Conservation (phyloP, 2,797 vertebrate species). For the Phrynocephalus forsythii region DNA sequence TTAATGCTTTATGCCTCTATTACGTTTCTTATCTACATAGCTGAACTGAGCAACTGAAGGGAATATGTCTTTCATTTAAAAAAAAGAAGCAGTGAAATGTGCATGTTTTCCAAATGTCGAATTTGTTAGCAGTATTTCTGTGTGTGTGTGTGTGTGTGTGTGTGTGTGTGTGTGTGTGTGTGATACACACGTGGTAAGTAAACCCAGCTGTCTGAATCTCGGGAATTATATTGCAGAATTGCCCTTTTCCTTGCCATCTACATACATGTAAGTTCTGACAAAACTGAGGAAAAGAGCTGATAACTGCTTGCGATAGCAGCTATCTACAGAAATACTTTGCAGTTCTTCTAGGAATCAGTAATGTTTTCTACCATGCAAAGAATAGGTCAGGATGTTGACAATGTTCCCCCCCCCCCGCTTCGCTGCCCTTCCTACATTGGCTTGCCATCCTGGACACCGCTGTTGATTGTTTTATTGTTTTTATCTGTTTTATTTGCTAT, state of each 20-base stretch:
- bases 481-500: no score
- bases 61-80: constrained; percentile 16
- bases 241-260: constrained; percentile 39
- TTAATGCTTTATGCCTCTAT: constrained; percentile 55
- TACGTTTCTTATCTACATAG: constrained; percentile 45
- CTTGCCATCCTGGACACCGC: no score
- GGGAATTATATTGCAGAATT: constrained; percentile 4
- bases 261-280: constrained; percentile 52
- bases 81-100: constrained; percentile 23
- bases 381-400: constrained; percentile 54
- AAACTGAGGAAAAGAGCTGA: constrained; percentile 45
- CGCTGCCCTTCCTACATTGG: no score
- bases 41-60: neutral
- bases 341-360: constrained; percentile 60
- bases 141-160: neutral
- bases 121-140: constrained; percentile 45
- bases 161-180: neutral
- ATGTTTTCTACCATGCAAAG: constrained; percentile 59
- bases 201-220: constrained; percentile 44
- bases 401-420: no score
- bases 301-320: constrained; percentile 46
- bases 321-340: constrained; percentile 46
- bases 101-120: constrained; percentile 34
- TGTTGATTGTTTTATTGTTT: no score
- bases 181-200: constrained; percentile 10